Conservation (phyloP, 2,113 vertebrate species). For the Eretmochelys imbricata region DNA sequence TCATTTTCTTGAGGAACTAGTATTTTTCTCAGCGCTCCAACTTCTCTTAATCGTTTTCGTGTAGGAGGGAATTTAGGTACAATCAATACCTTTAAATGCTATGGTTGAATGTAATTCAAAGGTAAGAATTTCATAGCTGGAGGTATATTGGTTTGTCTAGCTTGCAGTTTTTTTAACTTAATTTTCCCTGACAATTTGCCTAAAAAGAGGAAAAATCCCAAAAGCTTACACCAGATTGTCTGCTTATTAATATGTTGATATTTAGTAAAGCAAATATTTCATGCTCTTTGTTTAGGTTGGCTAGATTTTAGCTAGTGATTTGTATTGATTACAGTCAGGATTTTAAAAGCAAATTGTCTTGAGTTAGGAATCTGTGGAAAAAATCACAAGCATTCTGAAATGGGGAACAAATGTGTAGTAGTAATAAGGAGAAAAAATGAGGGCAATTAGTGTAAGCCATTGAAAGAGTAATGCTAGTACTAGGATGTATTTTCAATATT, state of each 20-base stretch:
- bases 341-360: neutral
- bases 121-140: neutral
- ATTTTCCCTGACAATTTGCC: neutral
- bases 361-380: neutral
- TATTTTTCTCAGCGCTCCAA: neutral
- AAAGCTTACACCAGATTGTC: neutral
- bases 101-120: neutral
- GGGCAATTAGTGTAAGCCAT: neutral
- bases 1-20: neutral
- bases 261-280: neutral
- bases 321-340: neutral
- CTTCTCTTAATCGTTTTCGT: neutral
- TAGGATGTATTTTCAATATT: neutral
- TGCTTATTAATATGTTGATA: slow-evolving; percentile 14
- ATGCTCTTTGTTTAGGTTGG: neutral
- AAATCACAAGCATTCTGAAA: neutral
- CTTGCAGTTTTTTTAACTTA: neutral
- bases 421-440: neutral
- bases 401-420: neutral
- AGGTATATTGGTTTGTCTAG: neutral
- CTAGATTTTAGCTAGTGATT: neutral
- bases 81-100: neutral
- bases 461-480: neutral
- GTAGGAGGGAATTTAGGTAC: neutral
- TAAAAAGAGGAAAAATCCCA: neutral